phyloP scores from a whole-genome alignment of 2,113 vertebrate genomes.

The Paratilapia polleni region DNA sequence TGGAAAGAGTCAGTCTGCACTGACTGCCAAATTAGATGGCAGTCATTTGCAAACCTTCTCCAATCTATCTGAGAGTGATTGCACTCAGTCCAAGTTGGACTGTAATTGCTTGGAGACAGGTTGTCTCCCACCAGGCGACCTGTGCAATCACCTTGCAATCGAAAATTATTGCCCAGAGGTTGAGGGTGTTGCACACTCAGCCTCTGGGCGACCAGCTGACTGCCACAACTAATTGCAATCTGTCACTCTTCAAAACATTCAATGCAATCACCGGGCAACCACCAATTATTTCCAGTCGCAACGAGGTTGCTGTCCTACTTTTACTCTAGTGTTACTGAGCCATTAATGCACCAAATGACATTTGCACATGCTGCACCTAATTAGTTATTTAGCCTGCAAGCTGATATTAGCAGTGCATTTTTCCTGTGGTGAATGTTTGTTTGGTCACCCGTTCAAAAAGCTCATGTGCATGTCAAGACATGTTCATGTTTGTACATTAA shows the following conservation, averaged over 20 bases:
- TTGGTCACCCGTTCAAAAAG: not conserved
- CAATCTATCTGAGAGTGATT: not conserved
- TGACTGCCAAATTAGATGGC: not conserved
- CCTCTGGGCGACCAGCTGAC: not conserved
- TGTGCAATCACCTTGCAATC: not conserved
- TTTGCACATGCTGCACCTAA: not conserved
- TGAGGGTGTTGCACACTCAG: not conserved
- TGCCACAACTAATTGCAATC: not conserved
- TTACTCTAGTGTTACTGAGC: not conserved
- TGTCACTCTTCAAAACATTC: not conserved
- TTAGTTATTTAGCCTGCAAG: not conserved
- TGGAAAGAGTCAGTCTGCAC: no score
- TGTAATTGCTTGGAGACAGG: not conserved
- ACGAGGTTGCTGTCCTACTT: not conserved
- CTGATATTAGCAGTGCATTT: not conserved
- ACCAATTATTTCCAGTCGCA: no score
- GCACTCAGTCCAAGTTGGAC: not conserved
- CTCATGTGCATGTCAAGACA: not conserved
- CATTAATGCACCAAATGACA: not conserved
- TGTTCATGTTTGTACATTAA: not conserved
- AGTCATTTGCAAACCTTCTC: not conserved
- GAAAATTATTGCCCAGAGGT: not conserved
- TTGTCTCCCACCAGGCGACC: accelerated
- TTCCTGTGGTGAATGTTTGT: not conserved
- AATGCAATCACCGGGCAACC: not conserved